Conservation (phyloP, 2,797 vertebrate species). For the Pitangus sulphuratus region DNA sequence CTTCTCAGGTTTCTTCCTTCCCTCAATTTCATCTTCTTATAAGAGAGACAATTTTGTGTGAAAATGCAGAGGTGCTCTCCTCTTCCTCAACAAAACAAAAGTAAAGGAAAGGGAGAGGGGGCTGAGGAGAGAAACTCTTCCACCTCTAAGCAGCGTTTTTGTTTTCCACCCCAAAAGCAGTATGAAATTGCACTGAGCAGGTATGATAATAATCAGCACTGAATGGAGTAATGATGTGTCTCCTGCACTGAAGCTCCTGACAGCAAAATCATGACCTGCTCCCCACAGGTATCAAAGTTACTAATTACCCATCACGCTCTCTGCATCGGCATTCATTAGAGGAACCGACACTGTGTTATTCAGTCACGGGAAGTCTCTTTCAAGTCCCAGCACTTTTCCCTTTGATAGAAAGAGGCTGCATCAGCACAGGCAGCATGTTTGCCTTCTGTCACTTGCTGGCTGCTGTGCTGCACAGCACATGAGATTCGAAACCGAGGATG, state of each 20-base stretch:
- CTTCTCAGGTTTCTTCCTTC: slow-evolving; percentile 20
- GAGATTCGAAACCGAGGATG: background rate
- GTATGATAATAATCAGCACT: slow-evolving; percentile 47
- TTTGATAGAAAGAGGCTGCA: slow-evolving; percentile 13
- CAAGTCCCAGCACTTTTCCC: slow-evolving; percentile 9
- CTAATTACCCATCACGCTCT: slow-evolving; percentile 61
- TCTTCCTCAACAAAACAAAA: background rate
- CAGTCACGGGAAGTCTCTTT: slow-evolving; percentile 21
- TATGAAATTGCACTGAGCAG: background rate
- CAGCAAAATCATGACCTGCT: slow-evolving; percentile 72
- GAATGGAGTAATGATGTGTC: slow-evolving; percentile 56
- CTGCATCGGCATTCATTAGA: slow-evolving; percentile 47
- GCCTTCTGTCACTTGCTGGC: background rate
- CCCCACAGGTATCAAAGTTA: slow-evolving; percentile 69
- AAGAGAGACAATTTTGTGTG: background rate
- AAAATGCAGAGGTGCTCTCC: background rate
- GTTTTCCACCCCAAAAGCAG: background rate
- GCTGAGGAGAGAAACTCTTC: background rate
- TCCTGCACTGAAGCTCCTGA: slow-evolving; percentile 46
- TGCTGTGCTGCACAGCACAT: accelerated
- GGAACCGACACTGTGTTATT: slow-evolving; percentile 13
- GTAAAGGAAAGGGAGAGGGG: background rate
- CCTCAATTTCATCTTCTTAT: slow-evolving; percentile 4
- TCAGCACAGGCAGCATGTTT: background rate
- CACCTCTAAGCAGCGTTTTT: background rate